phyloP scores from a whole-genome alignment of 2,888 invertebrate genomes.

The Rutpela maculata region DNA sequence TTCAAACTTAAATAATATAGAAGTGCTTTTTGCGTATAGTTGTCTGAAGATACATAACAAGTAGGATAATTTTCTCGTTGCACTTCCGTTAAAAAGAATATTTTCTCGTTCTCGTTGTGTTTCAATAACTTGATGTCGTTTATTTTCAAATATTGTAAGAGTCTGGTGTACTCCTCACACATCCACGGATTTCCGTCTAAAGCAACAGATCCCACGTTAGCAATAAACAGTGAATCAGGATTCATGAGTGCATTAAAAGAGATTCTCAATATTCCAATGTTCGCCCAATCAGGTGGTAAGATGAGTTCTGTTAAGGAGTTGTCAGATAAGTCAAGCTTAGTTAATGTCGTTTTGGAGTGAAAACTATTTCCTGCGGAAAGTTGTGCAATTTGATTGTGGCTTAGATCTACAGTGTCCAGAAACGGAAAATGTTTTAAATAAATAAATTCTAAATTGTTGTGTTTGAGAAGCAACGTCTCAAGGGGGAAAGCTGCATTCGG shows the following conservation, averaged over 20 bases:
- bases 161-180: neutral
- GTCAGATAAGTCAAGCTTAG: neutral
- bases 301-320: neutral
- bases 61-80: neutral
- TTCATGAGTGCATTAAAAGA: neutral
- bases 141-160: neutral
- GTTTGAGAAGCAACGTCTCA: neutral
- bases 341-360: neutral
- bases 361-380: neutral
- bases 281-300: neutral
- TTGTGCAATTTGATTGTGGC: neutral
- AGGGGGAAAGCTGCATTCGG: neutral
- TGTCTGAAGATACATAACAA: neutral
- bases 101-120: neutral
- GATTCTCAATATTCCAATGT: neutral
- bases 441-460: neutral
- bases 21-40: neutral
- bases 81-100: neutral
- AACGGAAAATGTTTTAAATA: neutral
- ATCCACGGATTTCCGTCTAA: conserved; percentile 3
- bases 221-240: neutral
- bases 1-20: neutral
- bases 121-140: neutral
- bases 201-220: neutral
- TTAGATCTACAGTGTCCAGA: neutral